These are phyloP conservation scores for Lumbricus terrestris DNA, from an alignment of 2,888 invertebrate genomes.

Conservation along the genomic window DNA sequence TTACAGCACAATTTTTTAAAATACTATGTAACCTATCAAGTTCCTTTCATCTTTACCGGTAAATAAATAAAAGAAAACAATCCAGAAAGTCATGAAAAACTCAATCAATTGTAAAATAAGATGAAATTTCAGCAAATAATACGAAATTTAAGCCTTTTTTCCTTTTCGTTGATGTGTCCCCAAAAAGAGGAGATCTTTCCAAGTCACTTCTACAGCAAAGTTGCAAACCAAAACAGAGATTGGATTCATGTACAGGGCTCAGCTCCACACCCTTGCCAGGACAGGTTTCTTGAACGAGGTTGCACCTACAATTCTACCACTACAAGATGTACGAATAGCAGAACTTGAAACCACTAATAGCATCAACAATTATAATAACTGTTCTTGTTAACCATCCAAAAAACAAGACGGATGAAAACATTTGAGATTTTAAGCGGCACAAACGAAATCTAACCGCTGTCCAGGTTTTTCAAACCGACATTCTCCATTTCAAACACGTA, in stretches of 20 bases:
- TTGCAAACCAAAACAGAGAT: not conserved
- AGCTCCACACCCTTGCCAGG: not conserved
- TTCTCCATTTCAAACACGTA: not conserved
- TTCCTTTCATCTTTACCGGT: not conserved
- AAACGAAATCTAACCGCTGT: not conserved
- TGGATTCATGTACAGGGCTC: not conserved
- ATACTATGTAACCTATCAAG: not conserved
- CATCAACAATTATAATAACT: not conserved
- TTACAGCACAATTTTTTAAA: not conserved
- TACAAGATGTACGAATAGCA: not conserved
- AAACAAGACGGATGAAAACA: no score
- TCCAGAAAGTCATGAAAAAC: not conserved
- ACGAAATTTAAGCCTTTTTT: not conserved
- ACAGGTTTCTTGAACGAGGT: not conserved
- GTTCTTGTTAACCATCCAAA: not conserved
- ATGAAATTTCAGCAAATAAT: not conserved
- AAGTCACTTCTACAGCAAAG: not conserved
- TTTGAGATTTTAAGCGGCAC: not conserved
- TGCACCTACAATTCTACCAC: not conserved
- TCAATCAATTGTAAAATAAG: not conserved
- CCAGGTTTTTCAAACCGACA: not conserved
- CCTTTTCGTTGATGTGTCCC: not conserved
- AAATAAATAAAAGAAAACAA: not conserved
- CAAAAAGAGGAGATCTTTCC: not conserved
- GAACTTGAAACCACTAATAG: not conserved